A percentile compares a stretch with the other conserved stretches of the same genome.
These are phyloP conservation scores for Pristionchus mayeri DNA, from an alignment of 2,888 invertebrate species.

Conservation along the genomic window DNA sequence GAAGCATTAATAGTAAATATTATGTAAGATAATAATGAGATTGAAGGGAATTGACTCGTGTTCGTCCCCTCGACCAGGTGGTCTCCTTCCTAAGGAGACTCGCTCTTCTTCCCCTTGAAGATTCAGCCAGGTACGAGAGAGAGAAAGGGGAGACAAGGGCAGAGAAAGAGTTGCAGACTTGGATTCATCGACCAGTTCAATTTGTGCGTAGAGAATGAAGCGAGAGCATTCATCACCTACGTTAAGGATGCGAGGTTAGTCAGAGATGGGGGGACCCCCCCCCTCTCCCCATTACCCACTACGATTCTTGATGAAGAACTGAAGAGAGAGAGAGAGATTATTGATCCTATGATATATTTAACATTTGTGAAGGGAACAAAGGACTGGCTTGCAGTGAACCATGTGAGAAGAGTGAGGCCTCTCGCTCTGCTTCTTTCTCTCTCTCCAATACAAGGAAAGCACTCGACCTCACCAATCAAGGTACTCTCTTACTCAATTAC, in stretches of 20 bases:
- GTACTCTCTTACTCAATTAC: conserved; percentile 1
- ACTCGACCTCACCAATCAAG: conserved; percentile 60
- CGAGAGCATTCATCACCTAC: conserved; percentile 63
- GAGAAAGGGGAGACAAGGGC: too few relatives aligned
- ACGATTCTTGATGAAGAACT: background rate
- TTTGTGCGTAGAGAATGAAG: conserved; percentile 67
- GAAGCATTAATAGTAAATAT: background rate
- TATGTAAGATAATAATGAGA: background rate
- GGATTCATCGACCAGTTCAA: conserved; percentile 69
- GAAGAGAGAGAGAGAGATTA: background rate
- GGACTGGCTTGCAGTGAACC: conserved; percentile 53
- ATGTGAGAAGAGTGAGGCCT: conserved; percentile 60
- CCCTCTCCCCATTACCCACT: background rate
- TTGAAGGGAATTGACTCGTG: conserved; percentile 62
- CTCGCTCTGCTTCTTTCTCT: conserved; percentile 57
- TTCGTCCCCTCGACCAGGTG: conserved; percentile 57
- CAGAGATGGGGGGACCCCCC: background rate
- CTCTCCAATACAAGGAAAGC: conserved; percentile 61
- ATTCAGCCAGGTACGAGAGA: conserved; percentile 26
- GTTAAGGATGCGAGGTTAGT: conserved; percentile 63
- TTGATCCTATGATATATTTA: background rate
- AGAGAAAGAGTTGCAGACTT: conserved; percentile 49
- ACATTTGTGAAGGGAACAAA: too few relatives aligned
- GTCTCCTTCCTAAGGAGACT: conserved; percentile 61
- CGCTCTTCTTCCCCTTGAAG: conserved; percentile 64